Conservation (phyloP, 2,888 invertebrate genomes). For the Mactromeris polynyma region DNA sequence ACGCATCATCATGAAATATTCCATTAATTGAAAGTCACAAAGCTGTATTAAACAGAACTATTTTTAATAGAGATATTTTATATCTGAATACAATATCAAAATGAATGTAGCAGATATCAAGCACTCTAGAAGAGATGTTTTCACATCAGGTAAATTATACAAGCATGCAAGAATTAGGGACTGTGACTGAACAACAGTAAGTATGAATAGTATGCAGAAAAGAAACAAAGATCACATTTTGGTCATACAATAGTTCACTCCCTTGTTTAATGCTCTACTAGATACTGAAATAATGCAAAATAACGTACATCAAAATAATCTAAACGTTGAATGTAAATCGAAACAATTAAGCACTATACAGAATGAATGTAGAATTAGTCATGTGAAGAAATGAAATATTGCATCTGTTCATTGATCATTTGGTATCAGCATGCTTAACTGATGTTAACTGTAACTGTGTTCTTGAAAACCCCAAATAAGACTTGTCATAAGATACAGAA, state of each 20-base stretch:
- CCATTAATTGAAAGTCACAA: no score
- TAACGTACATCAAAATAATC: not conserved
- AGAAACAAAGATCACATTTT: not conserved
- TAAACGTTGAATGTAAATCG: no score
- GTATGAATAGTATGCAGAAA: not conserved
- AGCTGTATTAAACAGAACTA: not conserved
- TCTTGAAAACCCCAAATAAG: no score
- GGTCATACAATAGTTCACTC: conserved; percentile 3
- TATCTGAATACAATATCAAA: not conserved
- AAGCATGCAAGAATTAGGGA: not conserved
- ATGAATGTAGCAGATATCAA: not conserved
- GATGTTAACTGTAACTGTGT: no score
- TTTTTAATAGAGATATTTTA: not conserved
- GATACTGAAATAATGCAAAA: not conserved
- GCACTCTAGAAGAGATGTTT: not conserved
- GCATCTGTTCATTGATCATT: no score
- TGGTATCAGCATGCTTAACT: no score
- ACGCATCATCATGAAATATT: no score
- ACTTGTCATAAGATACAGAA: no score
- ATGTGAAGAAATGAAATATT: not conserved
- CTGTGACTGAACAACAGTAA: not conserved
- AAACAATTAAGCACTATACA: not conserved
- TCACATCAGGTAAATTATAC: not conserved
- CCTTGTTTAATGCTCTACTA: not conserved
- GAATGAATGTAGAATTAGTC: not conserved